Conservation (phyloP, 2,113 vertebrate species). For the Crotophaga sulcirostris region DNA sequence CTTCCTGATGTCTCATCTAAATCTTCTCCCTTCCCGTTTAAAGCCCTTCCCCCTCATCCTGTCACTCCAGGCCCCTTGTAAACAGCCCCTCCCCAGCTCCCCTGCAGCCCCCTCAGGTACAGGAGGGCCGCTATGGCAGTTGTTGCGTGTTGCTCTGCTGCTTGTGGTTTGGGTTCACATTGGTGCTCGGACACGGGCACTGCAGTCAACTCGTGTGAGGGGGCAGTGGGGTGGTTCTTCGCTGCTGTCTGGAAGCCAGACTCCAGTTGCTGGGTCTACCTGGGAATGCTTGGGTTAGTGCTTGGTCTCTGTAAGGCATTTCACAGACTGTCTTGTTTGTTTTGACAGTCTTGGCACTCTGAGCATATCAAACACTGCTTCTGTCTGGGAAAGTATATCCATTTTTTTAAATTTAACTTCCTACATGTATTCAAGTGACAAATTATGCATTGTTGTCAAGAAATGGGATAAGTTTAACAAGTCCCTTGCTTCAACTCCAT, state of each 20-base stretch:
- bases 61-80: no score
- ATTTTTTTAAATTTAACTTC: background rate
- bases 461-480: background rate
- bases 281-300: no score
- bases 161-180: fast-evolving
- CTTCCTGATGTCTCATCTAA: no score
- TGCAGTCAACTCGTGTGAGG: fast-evolving
- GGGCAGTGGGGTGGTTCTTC: background rate
- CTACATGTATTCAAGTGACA: background rate
- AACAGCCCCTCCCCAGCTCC: no score
- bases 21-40: no score
- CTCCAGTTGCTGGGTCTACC: fast-evolving
- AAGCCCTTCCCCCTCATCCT: no score
- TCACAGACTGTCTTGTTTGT: fast-evolving
- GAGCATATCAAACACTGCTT: background rate
- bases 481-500: fast-evolving
- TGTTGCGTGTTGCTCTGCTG: background rate
- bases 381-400: background rate
- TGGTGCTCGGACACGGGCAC: fast-evolving
- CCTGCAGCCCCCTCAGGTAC: no score
- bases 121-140: no score
- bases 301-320: fast-evolving
- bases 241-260: fast-evolving
- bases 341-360: fast-evolving
- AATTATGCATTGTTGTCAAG: fast-evolving